phyloP scores from a whole-genome alignment of 2,113 vertebrate genomes.

The Clarias macrocephalus region DNA sequence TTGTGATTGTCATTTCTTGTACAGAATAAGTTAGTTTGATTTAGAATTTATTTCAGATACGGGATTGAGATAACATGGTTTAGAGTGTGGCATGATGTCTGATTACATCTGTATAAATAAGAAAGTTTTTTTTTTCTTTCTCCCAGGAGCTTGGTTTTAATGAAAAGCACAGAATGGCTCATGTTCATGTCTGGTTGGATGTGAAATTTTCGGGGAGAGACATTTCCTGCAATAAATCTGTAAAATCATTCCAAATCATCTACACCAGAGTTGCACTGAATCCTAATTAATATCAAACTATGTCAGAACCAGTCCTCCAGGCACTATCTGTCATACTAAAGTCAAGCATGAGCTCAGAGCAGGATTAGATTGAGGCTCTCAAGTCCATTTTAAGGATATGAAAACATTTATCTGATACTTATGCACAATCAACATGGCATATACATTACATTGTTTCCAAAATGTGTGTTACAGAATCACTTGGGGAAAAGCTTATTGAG shows the following conservation, averaged over 20 bases:
- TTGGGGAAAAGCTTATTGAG: conserved; percentile 44
- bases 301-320: conserved; percentile 22
- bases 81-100: conserved; percentile 19
- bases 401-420: conserved; percentile 36
- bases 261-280: conserved; percentile 11
- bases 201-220: conserved; percentile 10
- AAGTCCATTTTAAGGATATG: conserved; percentile 19
- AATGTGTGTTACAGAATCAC: not conserved
- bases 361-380: conserved; percentile 29
- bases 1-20: not conserved
- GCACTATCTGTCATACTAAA: conserved; percentile 37
- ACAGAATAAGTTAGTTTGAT: conserved; percentile 1
- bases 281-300: conserved; percentile 45
- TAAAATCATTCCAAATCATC: conserved; percentile 35
- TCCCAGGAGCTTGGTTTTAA: conserved; percentile 7
- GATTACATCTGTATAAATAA: conserved; percentile 9
- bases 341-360: conserved; percentile 19
- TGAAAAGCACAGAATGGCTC: conserved; percentile 14
- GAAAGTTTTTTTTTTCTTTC: not conserved
- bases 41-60: conserved; percentile 7
- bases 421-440: conserved; percentile 19
- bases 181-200: conserved; percentile 22
- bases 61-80: not conserved
- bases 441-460: conserved; percentile 22
- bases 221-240: conserved; percentile 44